These are phyloP conservation scores for Hypolimnas misippus DNA, from an alignment of 2,888 invertebrate genomes.

Conservation along the genomic window DNA sequence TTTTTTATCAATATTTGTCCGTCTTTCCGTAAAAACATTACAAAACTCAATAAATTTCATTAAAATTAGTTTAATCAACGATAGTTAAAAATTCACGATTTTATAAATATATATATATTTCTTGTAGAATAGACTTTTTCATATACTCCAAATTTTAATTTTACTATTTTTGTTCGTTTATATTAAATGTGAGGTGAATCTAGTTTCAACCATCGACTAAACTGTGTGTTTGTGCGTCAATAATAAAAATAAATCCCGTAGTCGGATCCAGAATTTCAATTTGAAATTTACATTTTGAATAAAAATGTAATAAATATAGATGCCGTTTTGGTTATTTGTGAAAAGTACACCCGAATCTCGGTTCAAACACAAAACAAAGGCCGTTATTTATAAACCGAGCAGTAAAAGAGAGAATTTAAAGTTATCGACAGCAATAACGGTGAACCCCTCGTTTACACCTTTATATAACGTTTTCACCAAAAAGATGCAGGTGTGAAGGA, in stretches of 20 bases:
- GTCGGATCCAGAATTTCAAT: slow-evolving; percentile 6
- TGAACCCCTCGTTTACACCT: slow-evolving; percentile 12
- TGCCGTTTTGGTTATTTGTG: slow-evolving; percentile 1
- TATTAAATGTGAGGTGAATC: too few species aligned
- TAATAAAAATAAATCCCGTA: neutral
- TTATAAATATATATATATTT: too few species aligned
- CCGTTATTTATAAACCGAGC: slow-evolving; percentile 18
- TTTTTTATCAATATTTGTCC: too few species aligned
- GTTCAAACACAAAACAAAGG: slow-evolving; percentile 19
- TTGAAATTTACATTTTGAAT: slow-evolving; percentile 20
- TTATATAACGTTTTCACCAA: slow-evolving; percentile 15
- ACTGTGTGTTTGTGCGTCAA: neutral
- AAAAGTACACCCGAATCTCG: slow-evolving; percentile 3
- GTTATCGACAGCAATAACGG: slow-evolving; percentile 17
- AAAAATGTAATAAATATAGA: slow-evolving; percentile 20
- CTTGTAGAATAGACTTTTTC: too few species aligned
- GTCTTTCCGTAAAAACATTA: too few species aligned
- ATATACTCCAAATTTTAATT: too few species aligned
- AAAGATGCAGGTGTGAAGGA: slow-evolving; percentile 21
- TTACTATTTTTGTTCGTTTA: too few species aligned
- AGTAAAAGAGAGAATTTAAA: slow-evolving; percentile 19
- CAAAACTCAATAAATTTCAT: too few species aligned
- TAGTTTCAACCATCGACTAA: neutral
- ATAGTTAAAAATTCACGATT: too few species aligned
- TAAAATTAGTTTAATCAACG: too few species aligned